These are phyloP conservation scores for Sylvietta virens DNA, from an alignment of 2,113 vertebrate species.

Conservation along the genomic window DNA sequence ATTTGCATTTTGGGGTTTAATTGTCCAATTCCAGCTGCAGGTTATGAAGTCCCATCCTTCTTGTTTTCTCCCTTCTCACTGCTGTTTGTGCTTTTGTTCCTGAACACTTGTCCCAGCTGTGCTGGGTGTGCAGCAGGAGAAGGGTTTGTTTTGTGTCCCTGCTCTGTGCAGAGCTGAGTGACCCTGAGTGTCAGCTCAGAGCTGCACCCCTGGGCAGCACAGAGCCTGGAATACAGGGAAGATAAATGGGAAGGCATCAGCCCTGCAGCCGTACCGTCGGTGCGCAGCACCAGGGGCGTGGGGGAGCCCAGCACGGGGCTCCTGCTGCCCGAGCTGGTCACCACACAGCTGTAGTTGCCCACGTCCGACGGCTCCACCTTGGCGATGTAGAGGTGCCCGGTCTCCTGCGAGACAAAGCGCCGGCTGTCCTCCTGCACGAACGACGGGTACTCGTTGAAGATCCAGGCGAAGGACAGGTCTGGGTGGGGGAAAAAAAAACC, in stretches of 20 bases:
- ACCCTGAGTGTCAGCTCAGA: neutral
- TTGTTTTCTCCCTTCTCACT: neutral
- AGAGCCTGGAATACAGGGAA: neutral
- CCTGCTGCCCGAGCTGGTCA: slow-evolving; percentile 78
- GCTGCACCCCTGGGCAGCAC: neutral
- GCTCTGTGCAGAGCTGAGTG: neutral
- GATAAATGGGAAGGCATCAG: too few relatives aligned
- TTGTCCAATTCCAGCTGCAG: neutral
- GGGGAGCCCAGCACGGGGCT: slow-evolving; percentile 84
- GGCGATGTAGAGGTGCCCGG: slow-evolving; percentile 91
- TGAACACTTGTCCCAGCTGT: too few relatives aligned
- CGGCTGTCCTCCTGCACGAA: slow-evolving; percentile 90
- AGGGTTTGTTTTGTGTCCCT: neutral
- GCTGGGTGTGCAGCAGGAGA: neutral
- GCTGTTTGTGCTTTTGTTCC: neutral
- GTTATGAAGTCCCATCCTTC: neutral
- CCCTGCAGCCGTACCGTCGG: slow-evolving; percentile 77
- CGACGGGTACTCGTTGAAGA: slow-evolving; percentile 90
- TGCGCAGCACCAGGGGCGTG: slow-evolving; percentile 87
- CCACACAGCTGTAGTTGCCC: slow-evolving; percentile 92
- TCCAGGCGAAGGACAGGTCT: slow-evolving; percentile 90
- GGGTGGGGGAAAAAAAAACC: neutral
- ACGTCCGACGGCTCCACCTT: slow-evolving; percentile 91
- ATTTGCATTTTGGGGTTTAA: neutral
- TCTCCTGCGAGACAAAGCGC: slow-evolving; percentile 92